These are phyloP conservation scores for Gallinago nigripennis DNA, from an alignment of 2,797 vertebrate genomes.

Conservation along the genomic window DNA sequence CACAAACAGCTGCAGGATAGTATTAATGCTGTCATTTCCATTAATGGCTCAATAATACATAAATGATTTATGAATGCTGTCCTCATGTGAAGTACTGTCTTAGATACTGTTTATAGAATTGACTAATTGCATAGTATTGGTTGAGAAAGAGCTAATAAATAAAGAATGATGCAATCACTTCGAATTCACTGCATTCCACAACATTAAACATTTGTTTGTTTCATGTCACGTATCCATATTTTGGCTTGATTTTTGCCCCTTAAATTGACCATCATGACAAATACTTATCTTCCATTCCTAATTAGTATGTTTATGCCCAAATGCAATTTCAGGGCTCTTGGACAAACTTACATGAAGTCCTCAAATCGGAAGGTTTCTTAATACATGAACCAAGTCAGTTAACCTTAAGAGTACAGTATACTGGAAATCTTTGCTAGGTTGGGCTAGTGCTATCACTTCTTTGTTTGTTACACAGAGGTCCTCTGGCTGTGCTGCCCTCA, in stretches of 20 bases:
- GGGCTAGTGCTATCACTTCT: neutral
- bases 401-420: neutral
- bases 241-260: neutral
- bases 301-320: neutral
- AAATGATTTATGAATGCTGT: neutral
- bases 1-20: neutral
- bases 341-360: neutral
- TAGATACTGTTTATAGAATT: neutral
- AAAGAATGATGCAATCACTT: neutral
- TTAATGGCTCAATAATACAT: neutral
- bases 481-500: accelerated
- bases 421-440: neutral
- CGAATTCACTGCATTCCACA: neutral
- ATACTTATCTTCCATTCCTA: neutral
- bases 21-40: neutral
- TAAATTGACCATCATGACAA: neutral
- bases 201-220: neutral
- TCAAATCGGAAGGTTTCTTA: neutral
- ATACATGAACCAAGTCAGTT: neutral
- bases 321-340: neutral
- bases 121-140: neutral
- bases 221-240: neutral
- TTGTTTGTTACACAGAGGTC: neutral
- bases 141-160: neutral
- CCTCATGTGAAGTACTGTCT: neutral